Percentiles rank a stretch among this genome's conserved stretches.
Conservation (phyloP, 2,888 invertebrate genomes). For the Ormyrus labotus region DNA sequence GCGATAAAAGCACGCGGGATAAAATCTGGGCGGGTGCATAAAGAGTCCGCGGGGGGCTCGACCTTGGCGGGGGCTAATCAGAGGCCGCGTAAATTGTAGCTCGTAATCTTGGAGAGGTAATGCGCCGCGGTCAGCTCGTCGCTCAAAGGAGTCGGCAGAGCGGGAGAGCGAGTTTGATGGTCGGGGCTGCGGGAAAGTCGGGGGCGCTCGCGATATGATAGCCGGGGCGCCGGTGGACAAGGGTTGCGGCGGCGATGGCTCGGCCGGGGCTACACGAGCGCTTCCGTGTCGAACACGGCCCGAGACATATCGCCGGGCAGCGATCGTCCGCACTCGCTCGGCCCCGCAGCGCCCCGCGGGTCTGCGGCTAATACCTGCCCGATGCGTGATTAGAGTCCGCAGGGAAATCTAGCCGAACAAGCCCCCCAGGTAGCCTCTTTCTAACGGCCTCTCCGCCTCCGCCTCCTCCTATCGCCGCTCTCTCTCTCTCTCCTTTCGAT, state of each 20-base stretch:
- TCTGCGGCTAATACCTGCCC: constrained; percentile 67
- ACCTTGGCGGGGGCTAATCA: constrained; percentile 24
- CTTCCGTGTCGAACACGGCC: constrained; percentile 63
- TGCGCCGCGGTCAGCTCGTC: constrained; percentile 30
- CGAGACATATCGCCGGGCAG: constrained; percentile 63
- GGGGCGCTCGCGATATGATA: constrained; percentile 32
- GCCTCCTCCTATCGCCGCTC: constrained; percentile 14
- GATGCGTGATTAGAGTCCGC: constrained; percentile 72
- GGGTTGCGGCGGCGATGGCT: constrained; percentile 27
- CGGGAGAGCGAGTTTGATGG: neutral
- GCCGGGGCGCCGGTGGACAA: constrained; percentile 17
- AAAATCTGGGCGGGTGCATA: constrained; percentile 13
- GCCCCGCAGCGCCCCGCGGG: constrained; percentile 60
- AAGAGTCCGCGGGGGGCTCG: neutral
- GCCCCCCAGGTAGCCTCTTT: constrained; percentile 62
- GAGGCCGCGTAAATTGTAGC: constrained; percentile 37
- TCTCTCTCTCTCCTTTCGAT: constrained; percentile 39
- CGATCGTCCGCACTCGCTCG: constrained; percentile 54
- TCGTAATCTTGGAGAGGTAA: constrained; percentile 34
- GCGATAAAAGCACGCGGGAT: neutral
- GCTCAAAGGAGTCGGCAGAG: constrained; percentile 50
- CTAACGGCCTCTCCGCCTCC: constrained; percentile 43
- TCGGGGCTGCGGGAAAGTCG: neutral
- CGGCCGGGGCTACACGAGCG: constrained; percentile 53
- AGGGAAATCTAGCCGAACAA: constrained; percentile 72